Conservation (phyloP, 2,888 invertebrate species). For the Desoria tigrina region DNA sequence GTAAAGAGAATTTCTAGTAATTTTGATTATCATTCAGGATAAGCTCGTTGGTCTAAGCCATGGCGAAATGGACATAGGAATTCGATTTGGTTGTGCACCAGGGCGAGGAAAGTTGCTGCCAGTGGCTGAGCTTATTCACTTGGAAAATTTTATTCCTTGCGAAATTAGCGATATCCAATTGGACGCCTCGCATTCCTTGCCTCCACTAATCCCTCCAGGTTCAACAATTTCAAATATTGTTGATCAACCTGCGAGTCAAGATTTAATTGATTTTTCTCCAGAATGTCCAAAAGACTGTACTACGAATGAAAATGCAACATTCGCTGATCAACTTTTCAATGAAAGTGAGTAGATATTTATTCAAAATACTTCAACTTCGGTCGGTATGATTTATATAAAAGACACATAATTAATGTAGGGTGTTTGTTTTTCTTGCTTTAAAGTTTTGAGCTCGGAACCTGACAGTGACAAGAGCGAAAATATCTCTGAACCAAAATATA, state of each 20-base stretch:
- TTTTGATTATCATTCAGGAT: constrained; percentile 26
- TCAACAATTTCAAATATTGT: too few relatives aligned
- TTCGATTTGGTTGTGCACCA: constrained; percentile 40
- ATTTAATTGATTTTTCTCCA: constrained; percentile 32
- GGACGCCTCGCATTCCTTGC: too few relatives aligned
- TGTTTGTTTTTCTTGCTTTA: too few relatives aligned
- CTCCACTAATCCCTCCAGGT: too few relatives aligned
- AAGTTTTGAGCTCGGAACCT: too few relatives aligned
- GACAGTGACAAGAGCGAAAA: too few relatives aligned
- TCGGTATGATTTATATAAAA: too few relatives aligned
- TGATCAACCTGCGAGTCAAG: not conserved
- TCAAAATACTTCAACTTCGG: too few relatives aligned
- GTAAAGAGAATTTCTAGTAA: not conserved
- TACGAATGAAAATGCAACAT: not conserved
- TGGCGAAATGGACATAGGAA: constrained; percentile 36
- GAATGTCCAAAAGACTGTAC: not conserved
- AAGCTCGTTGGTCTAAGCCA: constrained; percentile 37
- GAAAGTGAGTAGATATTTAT: too few relatives aligned
- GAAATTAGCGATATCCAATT: constrained; percentile 20
- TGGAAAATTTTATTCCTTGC: constrained; percentile 41
- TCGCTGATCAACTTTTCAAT: not conserved
- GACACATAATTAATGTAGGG: too few relatives aligned
- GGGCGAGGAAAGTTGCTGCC: constrained; percentile 38
- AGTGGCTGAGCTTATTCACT: constrained; percentile 39
- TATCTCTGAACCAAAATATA: too few relatives aligned